A percentile compares a stretch with the other conserved stretches of the same genome.
These are phyloP conservation scores for Drosophila pseudotalamancana DNA, from an alignment of 2,888 invertebrate species.

Conservation along the genomic window DNA sequence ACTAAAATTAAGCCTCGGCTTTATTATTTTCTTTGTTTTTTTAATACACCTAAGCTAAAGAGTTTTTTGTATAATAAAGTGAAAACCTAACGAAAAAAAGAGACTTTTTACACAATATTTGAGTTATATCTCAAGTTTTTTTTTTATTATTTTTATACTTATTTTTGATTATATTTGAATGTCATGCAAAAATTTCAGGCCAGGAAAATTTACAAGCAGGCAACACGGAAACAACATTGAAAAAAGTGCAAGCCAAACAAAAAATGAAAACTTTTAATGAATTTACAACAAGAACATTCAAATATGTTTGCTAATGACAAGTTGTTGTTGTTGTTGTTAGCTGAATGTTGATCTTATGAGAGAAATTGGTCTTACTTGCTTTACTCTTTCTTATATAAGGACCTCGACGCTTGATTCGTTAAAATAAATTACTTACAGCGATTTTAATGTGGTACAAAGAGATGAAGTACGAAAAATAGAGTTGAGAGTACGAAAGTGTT, in stretches of 20 bases:
- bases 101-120: conserved; percentile 11
- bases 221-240: conserved; percentile 49
- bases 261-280: neutral
- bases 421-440: conserved; percentile 76
- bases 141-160: neutral
- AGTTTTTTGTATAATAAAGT: conserved; percentile 10
- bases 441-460: conserved; percentile 42
- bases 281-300: conserved; percentile 20
- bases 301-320: conserved; percentile 31
- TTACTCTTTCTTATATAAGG: conserved; percentile 65
- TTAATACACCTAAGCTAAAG: conserved; percentile 27
- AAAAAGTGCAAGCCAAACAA: conserved; percentile 37
- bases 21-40: conserved; percentile 12
- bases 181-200: conserved; percentile 38
- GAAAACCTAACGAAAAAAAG: conserved; percentile 28
- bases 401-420: conserved; percentile 77
- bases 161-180: conserved; percentile 2
- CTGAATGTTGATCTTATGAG: neutral
- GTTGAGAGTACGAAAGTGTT: conserved; percentile 20
- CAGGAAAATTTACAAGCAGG: conserved; percentile 46
- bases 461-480: conserved; percentile 20
- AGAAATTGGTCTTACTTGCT: conserved; percentile 57
- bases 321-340: conserved; percentile 43
- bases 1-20: conserved; percentile 48
- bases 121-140: conserved; percentile 6